phyloP scores from a whole-genome alignment of 2,888 invertebrate species.

The Bellardia pandia region DNA sequence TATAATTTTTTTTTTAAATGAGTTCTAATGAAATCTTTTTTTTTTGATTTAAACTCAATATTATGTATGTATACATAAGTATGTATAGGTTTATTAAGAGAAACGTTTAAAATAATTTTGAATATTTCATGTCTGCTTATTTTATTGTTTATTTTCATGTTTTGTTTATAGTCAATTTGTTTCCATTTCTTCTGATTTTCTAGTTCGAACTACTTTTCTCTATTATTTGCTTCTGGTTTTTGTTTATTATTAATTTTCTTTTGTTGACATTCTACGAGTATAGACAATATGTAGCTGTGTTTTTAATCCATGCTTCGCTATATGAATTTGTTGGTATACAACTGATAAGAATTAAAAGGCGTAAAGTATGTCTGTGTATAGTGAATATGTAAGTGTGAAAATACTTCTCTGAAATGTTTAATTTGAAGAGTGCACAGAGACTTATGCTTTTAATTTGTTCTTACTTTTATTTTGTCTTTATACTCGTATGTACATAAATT shows the following conservation, averaged over 20 bases:
- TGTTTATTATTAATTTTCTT: conserved; percentile 19
- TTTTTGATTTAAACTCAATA: not conserved
- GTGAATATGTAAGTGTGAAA: not conserved
- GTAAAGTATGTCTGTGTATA: not conserved
- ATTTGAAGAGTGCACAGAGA: too few species aligned
- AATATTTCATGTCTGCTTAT: not conserved
- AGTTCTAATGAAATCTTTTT: not conserved
- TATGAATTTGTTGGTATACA: not conserved
- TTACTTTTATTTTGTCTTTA: too few species aligned
- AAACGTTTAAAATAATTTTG: not conserved
- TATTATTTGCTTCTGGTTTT: not conserved
- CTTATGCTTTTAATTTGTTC: too few species aligned
- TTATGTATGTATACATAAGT: not conserved
- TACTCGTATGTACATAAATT: too few species aligned
- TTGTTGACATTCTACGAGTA: conserved; percentile 12
- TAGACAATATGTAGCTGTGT: not conserved
- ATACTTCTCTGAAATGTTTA: too few species aligned
- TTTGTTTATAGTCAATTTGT: conserved; percentile 6
- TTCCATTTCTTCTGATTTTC: conserved; percentile 4
- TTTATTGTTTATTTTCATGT: not conserved
- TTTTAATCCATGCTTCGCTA: not conserved
- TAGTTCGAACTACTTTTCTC: not conserved
- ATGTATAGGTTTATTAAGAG: too few species aligned
- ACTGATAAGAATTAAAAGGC: conserved; percentile 46
- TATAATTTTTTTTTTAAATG: not conserved